Evolutionary conservation across 2,797 vertebrate species (phyloP), one percentile per base, ranked within the genome.

Genomic region (Discoglossus pictus): DNA sequence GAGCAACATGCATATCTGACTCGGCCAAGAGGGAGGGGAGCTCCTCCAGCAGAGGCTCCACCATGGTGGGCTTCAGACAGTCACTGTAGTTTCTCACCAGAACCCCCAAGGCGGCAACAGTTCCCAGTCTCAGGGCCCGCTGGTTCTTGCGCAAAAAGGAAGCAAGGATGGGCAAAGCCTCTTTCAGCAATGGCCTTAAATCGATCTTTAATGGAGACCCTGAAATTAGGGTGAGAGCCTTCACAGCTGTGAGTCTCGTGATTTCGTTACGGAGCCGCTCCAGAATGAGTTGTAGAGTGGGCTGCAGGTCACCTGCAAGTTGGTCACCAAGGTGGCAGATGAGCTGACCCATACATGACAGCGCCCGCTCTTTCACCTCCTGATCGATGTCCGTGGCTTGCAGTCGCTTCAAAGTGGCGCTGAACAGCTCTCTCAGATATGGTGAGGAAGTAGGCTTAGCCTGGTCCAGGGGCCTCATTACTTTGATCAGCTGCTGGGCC

Each of bases 61-160:
- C 78, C 1, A 90, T 84, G 0, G 84, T 66, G 0, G 90, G 86
- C 54, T 93, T 93, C 68, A 97, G 89, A 77, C 83, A 78, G 52
- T 89, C 88, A 0, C 88, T 87, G 54, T 96, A 94, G 81, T 92
- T 92, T 53, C 80, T 89, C 42, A 95, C 87, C 48, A 98, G 80
- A 1, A 89, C 80, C 0, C 90, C 93, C 65, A 98, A 79, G 60
- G 92, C 91, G 0, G 85, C 82, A 78, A 98, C 73, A 0, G 95
- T 92, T 55, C 87, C 89, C 55, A 98, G 82, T 74, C 93, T 93
- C 68, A 98, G 87, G 1, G 83, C 87, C 17, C 95, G 89, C 46
- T 98, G 94, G 79, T 95, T 98, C 85, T 98, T 98, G 42, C 94
- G 85, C 75, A 98, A 60, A 77, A 98, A 98, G 0, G 95, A 95